phyloP scores from a whole-genome alignment of 2,797 vertebrate species.

The Okamejei kenojei region DNA sequence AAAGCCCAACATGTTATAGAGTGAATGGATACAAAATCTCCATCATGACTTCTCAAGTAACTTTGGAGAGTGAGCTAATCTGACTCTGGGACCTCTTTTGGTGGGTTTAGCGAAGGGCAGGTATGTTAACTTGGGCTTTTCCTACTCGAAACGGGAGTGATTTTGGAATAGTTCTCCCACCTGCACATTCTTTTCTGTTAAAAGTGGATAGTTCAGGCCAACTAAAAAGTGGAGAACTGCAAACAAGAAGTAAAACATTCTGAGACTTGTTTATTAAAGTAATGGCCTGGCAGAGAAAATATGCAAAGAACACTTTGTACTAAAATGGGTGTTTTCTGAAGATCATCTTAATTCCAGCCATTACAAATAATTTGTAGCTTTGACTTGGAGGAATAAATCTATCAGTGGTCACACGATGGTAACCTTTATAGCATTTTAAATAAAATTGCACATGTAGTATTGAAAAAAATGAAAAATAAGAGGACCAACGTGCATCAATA shows the following conservation, averaged over 20 bases:
- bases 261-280: neutral
- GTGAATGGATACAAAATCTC: neutral
- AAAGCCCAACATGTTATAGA: neutral
- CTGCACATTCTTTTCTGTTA: neutral
- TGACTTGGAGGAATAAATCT: neutral
- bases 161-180: neutral
- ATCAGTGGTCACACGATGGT: neutral
- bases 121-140: neutral
- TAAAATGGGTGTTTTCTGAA: constrained; percentile 16
- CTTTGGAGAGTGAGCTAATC: neutral
- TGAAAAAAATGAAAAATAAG: neutral
- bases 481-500: neutral
- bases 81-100: neutral
- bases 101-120: neutral
- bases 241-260: neutral
- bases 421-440: neutral
- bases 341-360: neutral
- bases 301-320: neutral
- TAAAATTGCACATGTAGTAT: neutral
- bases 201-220: neutral
- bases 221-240: neutral
- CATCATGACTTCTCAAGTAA: neutral
- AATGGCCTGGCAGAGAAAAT: neutral
- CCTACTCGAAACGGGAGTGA: neutral
- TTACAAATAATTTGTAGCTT: neutral